Evolutionary conservation across 2,888 invertebrate genomes (phyloP).

Genomic region (Andrena fulva): DNA sequence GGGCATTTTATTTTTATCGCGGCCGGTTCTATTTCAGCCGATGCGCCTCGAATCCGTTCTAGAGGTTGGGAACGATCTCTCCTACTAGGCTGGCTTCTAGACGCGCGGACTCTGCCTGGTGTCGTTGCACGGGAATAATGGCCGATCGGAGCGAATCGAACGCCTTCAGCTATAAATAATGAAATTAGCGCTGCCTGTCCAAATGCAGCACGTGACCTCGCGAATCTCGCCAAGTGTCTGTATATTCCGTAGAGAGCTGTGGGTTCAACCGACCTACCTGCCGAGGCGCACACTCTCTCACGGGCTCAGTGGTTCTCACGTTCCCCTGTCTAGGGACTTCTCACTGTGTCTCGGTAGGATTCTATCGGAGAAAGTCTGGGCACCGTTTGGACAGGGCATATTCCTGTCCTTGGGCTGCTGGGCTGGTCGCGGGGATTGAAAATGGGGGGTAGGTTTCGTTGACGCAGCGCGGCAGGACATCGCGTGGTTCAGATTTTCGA

Average conservation of each 20-base stretch:
- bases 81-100: not conserved
- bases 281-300: conserved; percentile 69
- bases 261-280: conserved; percentile 81
- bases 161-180: conserved; percentile 75
- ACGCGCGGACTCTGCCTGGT: not conserved
- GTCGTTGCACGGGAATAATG: conserved; percentile 56
- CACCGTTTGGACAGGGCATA: not conserved
- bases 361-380: not conserved
- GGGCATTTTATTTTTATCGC: conserved; percentile 60
- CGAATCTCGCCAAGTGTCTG: conserved; percentile 79
- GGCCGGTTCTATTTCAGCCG: conserved; percentile 55
- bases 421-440: not conserved
- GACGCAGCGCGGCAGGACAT: not conserved
- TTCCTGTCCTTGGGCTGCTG: not conserved
- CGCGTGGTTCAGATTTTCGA: not conserved
- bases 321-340: not conserved
- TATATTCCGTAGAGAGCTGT: conserved; percentile 80
- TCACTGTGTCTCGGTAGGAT: not conserved
- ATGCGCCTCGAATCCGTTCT: conserved; percentile 33
- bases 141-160: conserved; percentile 69
- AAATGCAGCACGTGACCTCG: conserved; percentile 80
- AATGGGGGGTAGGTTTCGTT: not conserved
- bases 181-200: conserved; percentile 77
- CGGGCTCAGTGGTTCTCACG: conserved; percentile 73
- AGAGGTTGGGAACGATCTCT: conserved; percentile 1